A percentile compares a stretch with the other conserved stretches of the same genome.
phyloP scores from a whole-genome alignment of 2,113 vertebrate species.

The Poeciliopsis occidentalis region DNA sequence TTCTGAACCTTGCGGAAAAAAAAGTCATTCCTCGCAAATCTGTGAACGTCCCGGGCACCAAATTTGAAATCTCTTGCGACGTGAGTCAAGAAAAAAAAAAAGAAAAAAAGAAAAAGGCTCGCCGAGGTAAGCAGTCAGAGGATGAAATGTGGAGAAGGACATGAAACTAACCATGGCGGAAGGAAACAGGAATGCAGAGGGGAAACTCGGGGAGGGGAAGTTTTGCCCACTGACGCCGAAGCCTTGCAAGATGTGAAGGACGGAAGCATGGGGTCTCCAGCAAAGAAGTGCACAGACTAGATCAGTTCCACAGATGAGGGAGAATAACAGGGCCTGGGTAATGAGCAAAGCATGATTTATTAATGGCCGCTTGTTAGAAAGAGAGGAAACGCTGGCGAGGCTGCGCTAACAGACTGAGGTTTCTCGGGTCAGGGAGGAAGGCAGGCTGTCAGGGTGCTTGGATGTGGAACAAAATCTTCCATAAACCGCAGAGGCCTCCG shows the following conservation, averaged over 20 bases:
- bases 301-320: slow-evolving; percentile 70
- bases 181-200: background rate
- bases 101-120: background rate
- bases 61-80: background rate
- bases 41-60: background rate
- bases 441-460: slow-evolving; percentile 29
- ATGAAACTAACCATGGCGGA: background rate
- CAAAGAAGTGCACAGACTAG: slow-evolving; percentile 44
- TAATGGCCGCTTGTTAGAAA: slow-evolving; percentile 67
- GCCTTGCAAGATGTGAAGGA: slow-evolving; percentile 46
- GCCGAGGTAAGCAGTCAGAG: background rate
- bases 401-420: slow-evolving; percentile 46
- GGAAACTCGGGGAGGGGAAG: background rate
- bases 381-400: slow-evolving; percentile 33
- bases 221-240: slow-evolving; percentile 17
- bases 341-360: slow-evolving; percentile 76
- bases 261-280: slow-evolving; percentile 28
- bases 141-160: background rate
- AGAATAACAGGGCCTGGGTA: slow-evolving; percentile 68
- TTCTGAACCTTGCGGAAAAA: background rate
- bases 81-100: background rate
- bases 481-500: slow-evolving; percentile 43
- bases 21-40: background rate
- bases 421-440: slow-evolving; percentile 47
- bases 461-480: slow-evolving; percentile 46